Evolutionary conservation across 2,797 vertebrate species (phyloP).

Genomic region (Miichthys miiuy): DNA sequence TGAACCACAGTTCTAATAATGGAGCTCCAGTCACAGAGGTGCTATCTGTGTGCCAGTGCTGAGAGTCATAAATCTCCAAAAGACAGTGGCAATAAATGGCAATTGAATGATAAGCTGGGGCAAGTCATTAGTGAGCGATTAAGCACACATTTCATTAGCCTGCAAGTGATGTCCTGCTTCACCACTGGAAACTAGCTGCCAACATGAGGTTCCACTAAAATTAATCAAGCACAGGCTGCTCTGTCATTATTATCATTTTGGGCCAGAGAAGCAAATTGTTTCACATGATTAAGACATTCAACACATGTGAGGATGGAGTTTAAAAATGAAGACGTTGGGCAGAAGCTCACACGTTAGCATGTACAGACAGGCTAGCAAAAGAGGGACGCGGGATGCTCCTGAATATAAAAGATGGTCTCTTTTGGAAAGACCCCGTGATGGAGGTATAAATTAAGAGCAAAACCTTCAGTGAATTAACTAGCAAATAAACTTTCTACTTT

Average conservation of each 20-base stretch:
- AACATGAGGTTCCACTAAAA: conserved; percentile 13
- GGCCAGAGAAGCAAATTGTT: conserved; percentile 22
- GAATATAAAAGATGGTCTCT: neutral
- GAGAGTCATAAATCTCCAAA: conserved; percentile 51
- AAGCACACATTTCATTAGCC: conserved; percentile 59
- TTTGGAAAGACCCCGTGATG: neutral
- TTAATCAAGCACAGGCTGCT: conserved; percentile 23
- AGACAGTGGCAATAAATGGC: conserved; percentile 44
- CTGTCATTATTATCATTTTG: conserved; percentile 19
- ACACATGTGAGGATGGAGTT: neutral
- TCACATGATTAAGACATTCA: neutral
- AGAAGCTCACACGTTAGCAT: neutral
- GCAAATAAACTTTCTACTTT: neutral
- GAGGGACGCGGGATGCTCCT: neutral
- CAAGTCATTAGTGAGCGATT: conserved; percentile 58
- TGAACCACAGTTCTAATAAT: conserved; percentile 57
- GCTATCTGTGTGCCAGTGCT: conserved; percentile 32
- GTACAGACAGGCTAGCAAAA: neutral
- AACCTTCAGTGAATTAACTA: neutral
- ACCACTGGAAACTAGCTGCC: conserved; percentile 15
- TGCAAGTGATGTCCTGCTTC: conserved; percentile 33
- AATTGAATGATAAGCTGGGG: conserved; percentile 32
- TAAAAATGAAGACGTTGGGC: neutral
- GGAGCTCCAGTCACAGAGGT: conserved; percentile 51
- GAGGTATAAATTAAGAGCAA: neutral